Evolutionary conservation across 2,888 invertebrate species (phyloP).

Genomic region (Apotomis turbidana): DNA sequence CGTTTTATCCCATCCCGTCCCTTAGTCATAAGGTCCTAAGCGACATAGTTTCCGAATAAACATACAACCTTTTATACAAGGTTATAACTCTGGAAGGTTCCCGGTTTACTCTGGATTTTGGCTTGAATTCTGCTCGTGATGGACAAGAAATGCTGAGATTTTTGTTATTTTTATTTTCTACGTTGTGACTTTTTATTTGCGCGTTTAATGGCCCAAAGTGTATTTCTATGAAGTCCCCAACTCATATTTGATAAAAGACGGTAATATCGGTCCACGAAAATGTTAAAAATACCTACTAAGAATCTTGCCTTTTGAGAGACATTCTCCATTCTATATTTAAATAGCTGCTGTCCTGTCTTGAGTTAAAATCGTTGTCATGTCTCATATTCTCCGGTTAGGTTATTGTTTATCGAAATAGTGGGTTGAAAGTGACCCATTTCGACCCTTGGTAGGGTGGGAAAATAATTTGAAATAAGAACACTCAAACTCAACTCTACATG

Average conservation of each 20-base stretch:
- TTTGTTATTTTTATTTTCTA: not conserved
- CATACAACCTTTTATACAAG: not conserved
- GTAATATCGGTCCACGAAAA: too few species aligned
- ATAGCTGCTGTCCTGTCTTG: too few species aligned
- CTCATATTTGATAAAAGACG: not conserved
- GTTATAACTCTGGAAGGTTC: conserved; percentile 4
- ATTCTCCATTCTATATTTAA: too few species aligned
- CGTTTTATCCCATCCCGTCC: conserved; percentile 48
- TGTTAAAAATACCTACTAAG: too few species aligned
- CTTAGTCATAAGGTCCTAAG: not conserved
- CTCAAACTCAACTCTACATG: too few species aligned
- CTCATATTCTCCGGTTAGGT: too few species aligned
- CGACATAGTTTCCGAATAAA: not conserved
- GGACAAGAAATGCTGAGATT: conserved; percentile 12
- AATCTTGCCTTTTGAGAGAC: too few species aligned
- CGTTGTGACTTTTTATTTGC: not conserved
- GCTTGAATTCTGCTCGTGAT: conserved; percentile 16
- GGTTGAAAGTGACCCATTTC: too few species aligned
- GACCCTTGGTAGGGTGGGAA: too few species aligned
- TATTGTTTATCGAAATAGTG: too few species aligned
- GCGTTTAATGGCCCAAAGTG: not conserved
- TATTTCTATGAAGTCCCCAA: not conserved
- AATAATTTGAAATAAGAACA: too few species aligned
- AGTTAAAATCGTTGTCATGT: too few species aligned
- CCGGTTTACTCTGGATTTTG: conserved; percentile 16